Evolutionary conservation across 2,113 vertebrate species (phyloP), one percentile per base, ranked within the genome.

Genomic region (Nyctereutes procyonoides): DNA sequence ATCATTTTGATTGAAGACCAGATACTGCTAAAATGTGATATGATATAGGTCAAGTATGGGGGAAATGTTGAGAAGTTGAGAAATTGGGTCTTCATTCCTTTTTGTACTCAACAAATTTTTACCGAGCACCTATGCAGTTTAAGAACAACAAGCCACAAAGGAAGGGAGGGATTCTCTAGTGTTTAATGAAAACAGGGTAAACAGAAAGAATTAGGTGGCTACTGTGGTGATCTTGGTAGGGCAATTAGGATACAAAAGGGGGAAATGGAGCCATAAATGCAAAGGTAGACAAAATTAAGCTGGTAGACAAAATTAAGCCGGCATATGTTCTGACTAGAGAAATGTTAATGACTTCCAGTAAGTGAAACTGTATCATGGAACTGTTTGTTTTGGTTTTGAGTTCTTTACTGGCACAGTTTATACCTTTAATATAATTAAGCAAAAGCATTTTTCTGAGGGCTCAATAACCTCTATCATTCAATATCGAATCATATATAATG

Each of bases 391-490:
- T n/a, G 15, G 5, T 56, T 92, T 69, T 63, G 30, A 60, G 10
- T 11, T 85, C n/a, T 58, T 71, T 76, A 53, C 43, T 95, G 19
- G 9, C 84, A 69, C 11, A 65, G 19, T 63, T 89, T 88, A 65
- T 76, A 8, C 11, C 30, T 80, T 82, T 92, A 89, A 76, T 43
- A 62, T 82, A 62, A 62, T 87, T 91, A 93, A 90, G 16, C 19
- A 95, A 81, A 92, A 86, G 4, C 30, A 77, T 43, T 92, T 81
- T 90, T 65, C 28, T 87, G 43, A 86, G 43, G 69, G 9, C 16
- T 97, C 35, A 94, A 19, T 63, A 94, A 53, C 9, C 1, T 93
- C 56, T 94, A 14, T 74, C 28, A 90, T 83, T 95, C 53, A 84
- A 35, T 76, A 88, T 22, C 86, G 3, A 82, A 76, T 80, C 32